Base-by-base conservation (phyloP, 2,797 vertebrate species). In the Pangasius sanitwongsei region DNA sequence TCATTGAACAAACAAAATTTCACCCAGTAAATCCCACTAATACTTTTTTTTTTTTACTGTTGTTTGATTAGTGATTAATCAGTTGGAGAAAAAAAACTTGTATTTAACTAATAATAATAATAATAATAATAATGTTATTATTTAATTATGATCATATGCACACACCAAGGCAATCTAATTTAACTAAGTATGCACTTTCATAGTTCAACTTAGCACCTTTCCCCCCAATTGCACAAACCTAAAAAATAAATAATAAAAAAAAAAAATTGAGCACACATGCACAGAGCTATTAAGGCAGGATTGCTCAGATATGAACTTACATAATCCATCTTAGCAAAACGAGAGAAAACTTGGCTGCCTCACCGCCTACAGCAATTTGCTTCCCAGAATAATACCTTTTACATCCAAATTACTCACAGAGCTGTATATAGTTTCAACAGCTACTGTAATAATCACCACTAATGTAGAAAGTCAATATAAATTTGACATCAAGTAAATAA, bases 291-390 rank as follows among this genome's bases (percentile, higher is more conserved):
- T 83, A 48, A 63, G 65, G 82, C 82, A 48, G 61, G n/a, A 83
- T 65, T 50, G 61, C 82, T 18, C 16, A 48, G 48, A 83, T 65
- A 67, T 83, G 28, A 67, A 31, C 59, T 83, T 65, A 83, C 34
- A 67, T 67, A 83, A 83, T 83, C 82, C 59, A n/a, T 83, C 37
- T 63, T 48, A 44, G 59, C 34, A 48, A 44, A 83, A 61, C 31
- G 34, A 61, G 11, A 59, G 18, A 59, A 83, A 63, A 44, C 59
- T 44, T 83, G 59, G 59, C 59, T 65, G 81, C 59, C 25, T n/a
- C 20, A 44, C n/a, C 59, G 3, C 81, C 59, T 83, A 83, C 81
- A 83, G 37, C 23, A 61, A 61, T 65, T 28, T 44, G 80, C 34
- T 59, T 61, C 34, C 57, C 37, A 44, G 12, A 44, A 83, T 81